Evolutionary conservation across 2,113 vertebrate genomes (phyloP).

Genomic region (Sander lucioperca): DNA sequence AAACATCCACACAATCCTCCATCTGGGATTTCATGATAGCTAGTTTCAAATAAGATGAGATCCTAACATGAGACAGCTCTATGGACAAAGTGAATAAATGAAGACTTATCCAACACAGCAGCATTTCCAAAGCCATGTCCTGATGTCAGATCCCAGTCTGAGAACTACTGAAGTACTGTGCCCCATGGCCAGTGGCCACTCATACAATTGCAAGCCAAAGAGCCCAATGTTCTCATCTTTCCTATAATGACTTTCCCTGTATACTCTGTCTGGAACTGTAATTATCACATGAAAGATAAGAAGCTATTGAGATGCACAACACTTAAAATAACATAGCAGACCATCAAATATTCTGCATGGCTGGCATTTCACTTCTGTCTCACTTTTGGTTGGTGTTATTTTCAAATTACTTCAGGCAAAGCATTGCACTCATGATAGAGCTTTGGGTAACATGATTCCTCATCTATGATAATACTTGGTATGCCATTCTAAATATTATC

Average conservation of each 20-base stretch:
- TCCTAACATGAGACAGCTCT: background rate
- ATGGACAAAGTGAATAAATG: conserved; percentile 11
- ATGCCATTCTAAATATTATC: background rate
- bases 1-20: conserved; percentile 6
- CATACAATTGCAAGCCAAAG: conserved; percentile 56
- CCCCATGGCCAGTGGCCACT: conserved; percentile 27
- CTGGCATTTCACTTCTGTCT: conserved; percentile 29
- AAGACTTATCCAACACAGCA: conserved; percentile 24
- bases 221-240: conserved; percentile 61
- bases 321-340: conserved; percentile 32
- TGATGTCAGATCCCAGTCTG: conserved; percentile 31
- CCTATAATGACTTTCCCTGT: conserved; percentile 60
- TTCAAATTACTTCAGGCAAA: background rate
- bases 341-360: conserved; percentile 10
- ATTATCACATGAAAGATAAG: conserved; percentile 68
- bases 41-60: background rate
- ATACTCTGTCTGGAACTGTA: conserved; percentile 59
- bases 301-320: conserved; percentile 21
- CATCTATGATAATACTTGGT: conserved; percentile 12
- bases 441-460: conserved; percentile 8
- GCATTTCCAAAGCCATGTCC: conserved; percentile 14
- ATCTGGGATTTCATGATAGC: background rate
- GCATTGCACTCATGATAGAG: conserved; percentile 3
- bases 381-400: conserved; percentile 12
- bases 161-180: conserved; percentile 18